phyloP scores from a whole-genome alignment of 2,888 invertebrate genomes.

The Lapara coniferarum region DNA sequence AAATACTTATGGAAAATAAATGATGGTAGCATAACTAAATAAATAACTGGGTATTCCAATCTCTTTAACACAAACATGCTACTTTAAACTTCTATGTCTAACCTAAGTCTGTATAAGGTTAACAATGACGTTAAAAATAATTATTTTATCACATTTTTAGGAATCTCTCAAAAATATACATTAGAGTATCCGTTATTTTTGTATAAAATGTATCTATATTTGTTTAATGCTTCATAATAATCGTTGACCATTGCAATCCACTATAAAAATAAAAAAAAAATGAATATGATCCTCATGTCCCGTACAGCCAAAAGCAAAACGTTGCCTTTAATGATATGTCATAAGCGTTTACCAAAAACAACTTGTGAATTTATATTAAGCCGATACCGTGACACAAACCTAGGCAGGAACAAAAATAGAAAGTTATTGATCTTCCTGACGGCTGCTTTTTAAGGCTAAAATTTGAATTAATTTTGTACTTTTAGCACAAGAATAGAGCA shows the following conservation, averaged over 20 bases:
- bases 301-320: neutral
- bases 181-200: neutral
- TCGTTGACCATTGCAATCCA: neutral
- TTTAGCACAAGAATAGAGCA: no score
- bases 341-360: slow-evolving; percentile 42
- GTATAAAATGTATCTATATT: neutral
- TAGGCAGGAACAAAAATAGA: slow-evolving; percentile 31
- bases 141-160: no score
- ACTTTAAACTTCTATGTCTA: no score
- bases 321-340: slow-evolving; percentile 24
- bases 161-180: no score
- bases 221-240: neutral
- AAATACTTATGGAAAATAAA: no score
- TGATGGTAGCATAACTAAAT: no score
- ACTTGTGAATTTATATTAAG: slow-evolving; percentile 54
- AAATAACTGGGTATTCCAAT: no score
- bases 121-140: no score
- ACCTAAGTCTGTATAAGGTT: no score
- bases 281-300: neutral
- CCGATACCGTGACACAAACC: slow-evolving; percentile 45
- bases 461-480: slow-evolving; percentile 1
- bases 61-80: no score
- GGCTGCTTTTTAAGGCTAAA: slow-evolving; percentile 22
- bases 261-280: neutral
- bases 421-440: slow-evolving; percentile 27